These are phyloP conservation scores for Cyclophora punctaria DNA, from an alignment of 2,888 invertebrate species.

Conservation along the genomic window DNA sequence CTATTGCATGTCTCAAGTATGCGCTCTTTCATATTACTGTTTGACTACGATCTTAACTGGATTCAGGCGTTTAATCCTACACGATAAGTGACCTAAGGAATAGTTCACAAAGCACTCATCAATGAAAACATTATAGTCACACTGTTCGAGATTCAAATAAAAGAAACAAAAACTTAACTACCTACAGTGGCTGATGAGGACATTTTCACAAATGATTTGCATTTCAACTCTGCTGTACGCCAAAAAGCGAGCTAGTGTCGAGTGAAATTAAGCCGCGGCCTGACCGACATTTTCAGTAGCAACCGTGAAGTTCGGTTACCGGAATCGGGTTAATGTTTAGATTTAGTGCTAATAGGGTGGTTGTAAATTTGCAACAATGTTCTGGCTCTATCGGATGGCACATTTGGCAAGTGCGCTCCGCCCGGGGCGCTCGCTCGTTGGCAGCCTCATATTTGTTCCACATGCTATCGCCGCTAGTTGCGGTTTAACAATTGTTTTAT, in stretches of 20 bases:
- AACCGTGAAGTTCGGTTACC: conserved; percentile 64
- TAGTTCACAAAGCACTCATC: not conserved
- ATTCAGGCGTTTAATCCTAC: too few relatives aligned
- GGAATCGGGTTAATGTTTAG: conserved; percentile 74
- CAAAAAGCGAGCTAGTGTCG: conserved; percentile 31
- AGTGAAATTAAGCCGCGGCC: conserved; percentile 41
- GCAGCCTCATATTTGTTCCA: conserved; percentile 59
- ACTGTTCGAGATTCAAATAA: too few relatives aligned
- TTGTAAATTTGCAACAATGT: conserved; percentile 70
- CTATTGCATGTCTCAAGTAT: too few relatives aligned
- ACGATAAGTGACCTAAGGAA: too few relatives aligned
- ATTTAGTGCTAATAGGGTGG: conserved; percentile 74
- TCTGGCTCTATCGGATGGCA: conserved; percentile 70
- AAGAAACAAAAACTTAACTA: too few relatives aligned
- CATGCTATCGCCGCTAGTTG: conserved; percentile 43
- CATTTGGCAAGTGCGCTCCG: conserved; percentile 63
- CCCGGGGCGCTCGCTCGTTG: conserved; percentile 45
- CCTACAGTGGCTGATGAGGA: not conserved
- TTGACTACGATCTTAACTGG: too few relatives aligned
- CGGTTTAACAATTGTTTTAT: conserved; percentile 60
- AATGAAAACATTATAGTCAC: too few relatives aligned
- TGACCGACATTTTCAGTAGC: conserved; percentile 55
- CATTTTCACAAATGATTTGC: conserved; percentile 15
- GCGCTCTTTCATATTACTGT: too few relatives aligned
- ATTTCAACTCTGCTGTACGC: conserved; percentile 26